Base-by-base conservation (phyloP, 2,888 invertebrate species). In the Hesperia comma region DNA sequence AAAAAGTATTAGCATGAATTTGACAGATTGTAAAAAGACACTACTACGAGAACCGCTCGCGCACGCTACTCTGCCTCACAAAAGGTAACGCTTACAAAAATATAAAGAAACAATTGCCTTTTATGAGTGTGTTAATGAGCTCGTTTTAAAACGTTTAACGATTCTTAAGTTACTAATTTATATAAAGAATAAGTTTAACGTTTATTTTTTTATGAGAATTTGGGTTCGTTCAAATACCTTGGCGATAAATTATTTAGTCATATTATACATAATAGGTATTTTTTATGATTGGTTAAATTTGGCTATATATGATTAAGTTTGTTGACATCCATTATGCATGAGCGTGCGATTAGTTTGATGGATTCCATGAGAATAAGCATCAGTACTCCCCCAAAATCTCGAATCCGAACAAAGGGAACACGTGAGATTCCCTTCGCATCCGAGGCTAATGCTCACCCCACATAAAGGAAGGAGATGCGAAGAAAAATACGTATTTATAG, bases 401-500 rank as follows among this genome's bases (percentile, higher is more conserved):
- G 80, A 88, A 88, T 87, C 83, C 89, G 90, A 92, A 92, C 91
- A 92, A 92, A 86, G 83, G 86, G 84, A 88, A 88, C 88, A 88
- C 87, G 89, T 87, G 85, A 90, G 87, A 80, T 89, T 88, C 90
- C 90, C 91, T 89, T 81, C 83, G 80, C 79, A 80, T 80, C 82
- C 83, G 83, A 84, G 86, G 86, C 91, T 90, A 90, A 90, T 88
- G 85, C 86, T 86, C 90, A 90, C 92, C 92, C 92, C 86, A 90
- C 80, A 78, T 85, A 79, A 82, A 87, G 87, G 86, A 88, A 88
- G 87, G 90, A 92, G 91, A 91, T 88, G 90, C 86, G 87, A 88
- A 92, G 91, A 92, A 92, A 92, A 92, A 92, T 92, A 81, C 91
- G 92, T 92, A 92, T 93, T 92, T 92, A 93, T 92, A 93, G 93